phyloP scores from a whole-genome alignment of 2,888 invertebrate genomes.

The Blera fallax region DNA sequence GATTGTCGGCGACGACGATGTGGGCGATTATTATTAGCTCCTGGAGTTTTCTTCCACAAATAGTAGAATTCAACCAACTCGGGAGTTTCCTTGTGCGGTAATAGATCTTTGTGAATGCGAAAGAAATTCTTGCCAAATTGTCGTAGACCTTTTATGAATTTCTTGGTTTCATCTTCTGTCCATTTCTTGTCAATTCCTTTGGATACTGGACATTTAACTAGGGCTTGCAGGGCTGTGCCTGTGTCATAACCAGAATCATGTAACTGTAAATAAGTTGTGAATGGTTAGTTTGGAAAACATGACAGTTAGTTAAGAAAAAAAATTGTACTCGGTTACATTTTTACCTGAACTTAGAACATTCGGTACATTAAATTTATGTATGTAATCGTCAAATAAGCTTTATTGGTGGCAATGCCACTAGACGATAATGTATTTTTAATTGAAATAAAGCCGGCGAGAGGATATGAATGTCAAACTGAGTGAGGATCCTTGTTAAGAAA shows the following conservation, averaged over 20 bases:
- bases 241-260: constrained; percentile 99
- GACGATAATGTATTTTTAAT: too few species aligned
- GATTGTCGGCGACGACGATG: constrained; percentile 94
- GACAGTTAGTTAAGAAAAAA: too few species aligned
- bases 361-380: too few species aligned
- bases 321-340: not conserved
- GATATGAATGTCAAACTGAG: too few species aligned
- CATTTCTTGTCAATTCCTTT: constrained; percentile 99
- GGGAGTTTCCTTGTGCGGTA: constrained; percentile 98
- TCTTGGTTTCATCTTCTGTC: constrained; percentile 98
- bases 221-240: constrained; percentile 96
- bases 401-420: too few species aligned
- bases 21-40: constrained; percentile 97
- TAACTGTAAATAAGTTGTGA: constrained; percentile 84
- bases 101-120: constrained; percentile 96
- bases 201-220: constrained; percentile 98
- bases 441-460: too few species aligned
- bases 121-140: constrained; percentile 99
- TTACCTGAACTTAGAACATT: too few species aligned
- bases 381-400: too few species aligned
- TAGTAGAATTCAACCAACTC: constrained; percentile 99
- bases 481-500: too few species aligned
- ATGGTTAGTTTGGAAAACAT: not conserved
- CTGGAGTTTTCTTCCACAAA: constrained; percentile 99
- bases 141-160: constrained; percentile 98